Conservation (phyloP, 2,888 invertebrate genomes). For the Eudemis profundana region DNA sequence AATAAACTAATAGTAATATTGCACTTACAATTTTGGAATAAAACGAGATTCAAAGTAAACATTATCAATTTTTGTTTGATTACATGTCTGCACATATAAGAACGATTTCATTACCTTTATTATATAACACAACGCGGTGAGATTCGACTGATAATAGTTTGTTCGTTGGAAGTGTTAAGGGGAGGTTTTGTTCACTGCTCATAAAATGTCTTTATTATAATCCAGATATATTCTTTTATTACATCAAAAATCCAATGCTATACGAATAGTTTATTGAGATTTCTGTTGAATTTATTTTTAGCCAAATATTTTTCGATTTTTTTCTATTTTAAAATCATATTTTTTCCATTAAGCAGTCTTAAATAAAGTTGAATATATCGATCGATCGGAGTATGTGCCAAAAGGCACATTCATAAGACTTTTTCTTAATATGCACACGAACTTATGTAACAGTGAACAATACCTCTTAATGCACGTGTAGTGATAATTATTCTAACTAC, state of each 20-base stretch:
- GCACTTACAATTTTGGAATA: conserved; percentile 44
- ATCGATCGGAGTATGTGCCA: too few species aligned
- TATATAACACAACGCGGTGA: conserved; percentile 39
- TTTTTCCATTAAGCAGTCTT: too few species aligned
- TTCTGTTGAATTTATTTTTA: too few species aligned
- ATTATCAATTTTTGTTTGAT: conserved; percentile 34
- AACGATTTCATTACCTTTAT: background rate
- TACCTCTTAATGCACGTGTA: conserved; percentile 37
- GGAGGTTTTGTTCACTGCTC: conserved; percentile 25
- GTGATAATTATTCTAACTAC: conserved; percentile 41
- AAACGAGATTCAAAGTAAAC: conserved; percentile 37
- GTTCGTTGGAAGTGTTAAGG: conserved; percentile 38
- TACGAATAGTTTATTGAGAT: too few species aligned
- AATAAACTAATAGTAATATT: conserved; percentile 32
- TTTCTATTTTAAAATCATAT: too few species aligned
- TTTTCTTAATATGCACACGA: background rate
- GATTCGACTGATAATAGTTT: conserved; percentile 32
- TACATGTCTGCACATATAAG: conserved; percentile 39
- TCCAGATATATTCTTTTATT: too few species aligned
- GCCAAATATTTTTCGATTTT: too few species aligned
- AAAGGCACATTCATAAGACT: too few species aligned
- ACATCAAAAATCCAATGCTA: too few species aligned
- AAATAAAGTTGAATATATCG: too few species aligned
- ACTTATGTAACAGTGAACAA: conserved; percentile 25
- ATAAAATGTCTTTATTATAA: background rate